Evolutionary conservation across 2,888 invertebrate species (phyloP), one percentile per base, ranked within the genome.

Genomic region (Autographa pulchrina): DNA sequence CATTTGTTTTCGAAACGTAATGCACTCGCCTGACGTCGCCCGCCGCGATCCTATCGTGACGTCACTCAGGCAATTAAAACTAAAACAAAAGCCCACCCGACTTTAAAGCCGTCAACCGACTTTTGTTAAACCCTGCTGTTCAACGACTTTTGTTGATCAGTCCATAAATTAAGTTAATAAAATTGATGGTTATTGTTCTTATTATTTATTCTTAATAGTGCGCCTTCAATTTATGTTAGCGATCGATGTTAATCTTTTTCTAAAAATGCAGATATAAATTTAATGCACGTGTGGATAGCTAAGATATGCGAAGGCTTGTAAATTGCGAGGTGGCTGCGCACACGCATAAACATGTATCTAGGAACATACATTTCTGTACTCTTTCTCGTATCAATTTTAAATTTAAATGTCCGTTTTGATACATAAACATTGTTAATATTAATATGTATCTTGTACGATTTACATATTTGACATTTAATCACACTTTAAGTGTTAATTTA

Each of bases 1-100:
- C 68, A 77, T 79, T 80, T 74, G 62, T 80, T 78, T 77, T 80
- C 74, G 68, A 52, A 43, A 56, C 73, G 69, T 54, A 69, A 54
- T 59, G 41, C 14, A 59, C 38, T 48, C 52, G 60, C 60, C 58
- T 38, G 64, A n/a, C n/a, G 54, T 13, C 16, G 0, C 74, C 78
- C 70, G 74, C 78, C 74, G 80, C 66, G 80, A 76, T 54, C 66
- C 65, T 41, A 41, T 60, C 60, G 58, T 8, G 35, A 35, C 56
- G 16, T 54, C 64, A 64, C 56, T 67, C 69, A 63, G 7, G 41
- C 77, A 79, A 79, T 79, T 79, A 66, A 72, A 78, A 75, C 75
- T 25, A 25, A 25, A 25, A 25, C 25, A 25, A 77, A 77, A 74
- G 58, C 70, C 58, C 25, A 6, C 58, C 31, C 18, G 63, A 43